Conservation (phyloP, 1,140 invertebrate genomes). For the Meloidogyne exigua region DNA sequence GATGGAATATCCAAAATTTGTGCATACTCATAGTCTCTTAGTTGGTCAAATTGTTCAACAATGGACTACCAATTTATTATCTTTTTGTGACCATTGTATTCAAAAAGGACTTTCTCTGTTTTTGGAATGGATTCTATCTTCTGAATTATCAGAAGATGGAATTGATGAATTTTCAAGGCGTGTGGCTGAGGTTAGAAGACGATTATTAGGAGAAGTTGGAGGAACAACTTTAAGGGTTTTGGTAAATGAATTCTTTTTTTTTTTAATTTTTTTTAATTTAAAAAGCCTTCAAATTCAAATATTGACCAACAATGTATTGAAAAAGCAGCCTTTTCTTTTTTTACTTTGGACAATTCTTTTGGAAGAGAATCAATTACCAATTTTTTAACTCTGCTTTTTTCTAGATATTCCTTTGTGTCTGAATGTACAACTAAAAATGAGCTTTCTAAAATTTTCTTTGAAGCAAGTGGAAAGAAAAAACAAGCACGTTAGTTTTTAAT, state of each 20-base stretch:
- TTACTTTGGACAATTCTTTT: constrained; percentile 25
- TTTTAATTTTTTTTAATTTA: neutral
- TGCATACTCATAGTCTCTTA: constrained; percentile 29
- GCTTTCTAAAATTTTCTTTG: constrained; percentile 13
- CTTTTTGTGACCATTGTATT: constrained; percentile 32
- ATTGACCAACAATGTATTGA: constrained; percentile 16
- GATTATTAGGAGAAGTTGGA: constrained; percentile 23
- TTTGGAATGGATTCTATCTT: constrained; percentile 28
- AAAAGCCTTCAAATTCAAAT: constrained; percentile 15
- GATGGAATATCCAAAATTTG: constrained; percentile 39
- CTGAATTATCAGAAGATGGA: constrained; percentile 18
- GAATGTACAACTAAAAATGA: constrained; percentile 22
- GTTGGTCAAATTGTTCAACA: constrained; percentile 31
- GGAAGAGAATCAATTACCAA: constrained; percentile 12
- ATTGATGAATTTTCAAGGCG: neutral
- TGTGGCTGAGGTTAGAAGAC: neutral
- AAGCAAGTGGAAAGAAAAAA: neutral
- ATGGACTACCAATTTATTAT: constrained; percentile 29
- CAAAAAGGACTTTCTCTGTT: constrained; percentile 28
- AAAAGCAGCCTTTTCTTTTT: constrained; percentile 16
- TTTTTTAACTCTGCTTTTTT: constrained; percentile 19
- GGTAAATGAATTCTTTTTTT: neutral
- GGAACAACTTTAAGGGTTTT: neutral
- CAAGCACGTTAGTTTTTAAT: neutral
- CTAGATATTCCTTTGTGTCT: constrained; percentile 12